phyloP scores from a whole-genome alignment of 2,797 vertebrate species.

The Acanthiza pusilla region DNA sequence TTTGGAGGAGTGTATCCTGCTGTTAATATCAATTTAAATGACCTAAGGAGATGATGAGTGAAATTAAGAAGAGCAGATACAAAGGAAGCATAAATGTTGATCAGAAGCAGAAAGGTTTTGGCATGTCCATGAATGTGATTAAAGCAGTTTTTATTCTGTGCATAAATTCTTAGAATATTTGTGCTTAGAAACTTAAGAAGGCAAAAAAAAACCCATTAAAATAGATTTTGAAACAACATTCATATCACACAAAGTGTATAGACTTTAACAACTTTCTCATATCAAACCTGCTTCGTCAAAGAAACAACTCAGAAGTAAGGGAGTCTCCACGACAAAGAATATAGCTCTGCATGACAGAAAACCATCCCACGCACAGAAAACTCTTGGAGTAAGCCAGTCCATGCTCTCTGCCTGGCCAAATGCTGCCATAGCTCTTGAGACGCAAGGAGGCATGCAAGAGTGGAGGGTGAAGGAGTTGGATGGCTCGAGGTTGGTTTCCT shows the following conservation, averaged over 20 bases:
- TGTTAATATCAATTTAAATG: not conserved
- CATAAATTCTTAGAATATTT: not conserved
- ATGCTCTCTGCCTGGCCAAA: not conserved
- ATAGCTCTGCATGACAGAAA: not conserved
- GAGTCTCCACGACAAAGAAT: not conserved
- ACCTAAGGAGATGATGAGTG: not conserved
- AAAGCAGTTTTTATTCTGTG: accelerated
- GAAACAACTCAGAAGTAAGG: not conserved
- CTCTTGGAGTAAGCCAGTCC: not conserved
- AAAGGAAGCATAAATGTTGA: not conserved
- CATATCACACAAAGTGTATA: not conserved
- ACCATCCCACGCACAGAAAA: not conserved
- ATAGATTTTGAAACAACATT: not conserved
- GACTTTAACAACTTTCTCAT: not conserved
- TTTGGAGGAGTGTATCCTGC: not conserved
- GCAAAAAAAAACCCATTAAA: not conserved
- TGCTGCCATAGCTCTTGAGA: not conserved
- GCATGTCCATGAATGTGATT: not conserved
- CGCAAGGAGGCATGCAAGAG: not conserved
- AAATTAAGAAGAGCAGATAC: not conserved
- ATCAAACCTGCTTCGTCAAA: not conserved
- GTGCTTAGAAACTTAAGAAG: not conserved
- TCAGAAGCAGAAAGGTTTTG: not conserved
- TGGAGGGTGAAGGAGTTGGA: not conserved
- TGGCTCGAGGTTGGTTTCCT: not conserved